phyloP scores from a whole-genome alignment of 2,113 vertebrate genomes.

The Xiphophorus hellerii region DNA sequence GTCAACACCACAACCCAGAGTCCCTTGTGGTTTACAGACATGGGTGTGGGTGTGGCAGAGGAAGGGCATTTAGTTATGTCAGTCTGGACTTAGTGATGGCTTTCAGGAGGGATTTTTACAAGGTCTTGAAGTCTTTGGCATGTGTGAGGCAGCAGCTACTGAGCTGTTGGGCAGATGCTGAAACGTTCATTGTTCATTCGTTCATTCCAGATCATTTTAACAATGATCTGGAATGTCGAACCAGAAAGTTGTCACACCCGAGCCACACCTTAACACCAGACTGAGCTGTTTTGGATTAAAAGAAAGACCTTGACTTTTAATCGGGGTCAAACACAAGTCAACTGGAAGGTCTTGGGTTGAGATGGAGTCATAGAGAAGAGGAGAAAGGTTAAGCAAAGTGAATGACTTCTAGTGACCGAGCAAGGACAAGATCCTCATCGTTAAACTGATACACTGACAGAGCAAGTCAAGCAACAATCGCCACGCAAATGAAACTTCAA shows the following conservation, averaged over 20 bases:
- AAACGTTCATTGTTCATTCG: not conserved
- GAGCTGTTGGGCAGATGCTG: slow-evolving; percentile 27
- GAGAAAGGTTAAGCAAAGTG: slow-evolving; percentile 37
- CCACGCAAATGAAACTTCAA: slow-evolving; percentile 4
- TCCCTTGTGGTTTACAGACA: slow-evolving; percentile 40
- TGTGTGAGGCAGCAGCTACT: slow-evolving; percentile 16
- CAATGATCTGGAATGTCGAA: slow-evolving; percentile 10
- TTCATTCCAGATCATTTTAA: too few species aligned
- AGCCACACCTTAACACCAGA: slow-evolving; percentile 56
- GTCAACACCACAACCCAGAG: slow-evolving; percentile 71
- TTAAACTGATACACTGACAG: not conserved
- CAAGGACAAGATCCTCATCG: slow-evolving; percentile 10
- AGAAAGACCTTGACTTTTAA: slow-evolving; percentile 59
- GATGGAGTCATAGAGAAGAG: slow-evolving; percentile 15
- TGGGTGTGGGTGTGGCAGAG: slow-evolving; percentile 34
- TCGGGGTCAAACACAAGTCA: slow-evolving; percentile 70
- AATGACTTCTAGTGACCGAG: slow-evolving; percentile 21
- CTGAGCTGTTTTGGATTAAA: slow-evolving; percentile 62
- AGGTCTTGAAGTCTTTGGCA: slow-evolving; percentile 22
- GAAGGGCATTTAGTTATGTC: slow-evolving; percentile 40
- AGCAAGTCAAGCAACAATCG: not conserved
- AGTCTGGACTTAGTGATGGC: slow-evolving; percentile 31
- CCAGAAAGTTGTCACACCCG: slow-evolving; percentile 58
- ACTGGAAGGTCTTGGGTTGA: slow-evolving; percentile 44
- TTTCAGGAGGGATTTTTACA: slow-evolving; percentile 31